A percentile compares a stretch with the other conserved stretches of the same genome.
Evolutionary conservation across 2,113 vertebrate species (phyloP).

Genomic region (Mastomys coucha): DNA sequence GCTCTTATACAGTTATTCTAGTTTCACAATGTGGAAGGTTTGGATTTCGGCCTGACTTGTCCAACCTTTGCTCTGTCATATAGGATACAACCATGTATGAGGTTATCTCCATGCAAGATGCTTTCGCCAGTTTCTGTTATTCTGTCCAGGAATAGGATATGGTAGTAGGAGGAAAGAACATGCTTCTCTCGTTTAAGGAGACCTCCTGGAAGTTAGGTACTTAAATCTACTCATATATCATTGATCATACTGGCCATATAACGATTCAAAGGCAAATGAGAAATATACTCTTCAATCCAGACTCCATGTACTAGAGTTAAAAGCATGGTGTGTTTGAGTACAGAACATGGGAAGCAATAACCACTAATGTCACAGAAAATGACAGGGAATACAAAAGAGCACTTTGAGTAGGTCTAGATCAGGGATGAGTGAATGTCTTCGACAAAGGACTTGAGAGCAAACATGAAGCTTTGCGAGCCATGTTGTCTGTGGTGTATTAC

Average conservation of each 20-base stretch:
- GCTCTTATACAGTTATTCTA: background rate
- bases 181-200: background rate
- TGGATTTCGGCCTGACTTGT: background rate
- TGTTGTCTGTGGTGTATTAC: background rate
- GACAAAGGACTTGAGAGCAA: background rate
- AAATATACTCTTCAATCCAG: background rate
- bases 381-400: background rate
- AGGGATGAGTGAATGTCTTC: background rate
- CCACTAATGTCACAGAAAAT: background rate
- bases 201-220: background rate
- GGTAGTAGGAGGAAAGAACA: background rate
- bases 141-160: background rate
- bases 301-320: background rate
- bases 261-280: background rate
- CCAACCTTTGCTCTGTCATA: background rate
- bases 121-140: background rate
- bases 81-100: background rate
- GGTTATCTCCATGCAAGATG: background rate
- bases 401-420: background rate
- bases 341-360: background rate
- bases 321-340: background rate
- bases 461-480: background rate
- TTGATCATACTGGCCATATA: background rate
- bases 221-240: background rate
- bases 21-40: slow-evolving; percentile 6